Evolutionary conservation across 2,888 invertebrate species (phyloP), one percentile per base, ranked within the genome.

Genomic region (Patella ulyssiponensis): DNA sequence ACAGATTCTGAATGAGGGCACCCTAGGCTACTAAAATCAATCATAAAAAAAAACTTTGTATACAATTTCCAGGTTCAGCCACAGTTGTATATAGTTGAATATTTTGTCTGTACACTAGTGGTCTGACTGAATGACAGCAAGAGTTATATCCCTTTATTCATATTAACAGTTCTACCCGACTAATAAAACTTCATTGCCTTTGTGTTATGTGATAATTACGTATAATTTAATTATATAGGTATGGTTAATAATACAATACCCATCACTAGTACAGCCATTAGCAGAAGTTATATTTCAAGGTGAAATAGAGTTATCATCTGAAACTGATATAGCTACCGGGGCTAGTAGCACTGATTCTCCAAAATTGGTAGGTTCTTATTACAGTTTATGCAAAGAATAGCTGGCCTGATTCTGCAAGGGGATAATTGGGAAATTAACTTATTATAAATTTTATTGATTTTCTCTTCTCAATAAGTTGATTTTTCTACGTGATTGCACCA

Each of bases 191-290:
- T 2, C 4, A 3, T 33, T 33, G 33, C 33, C 33, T 33, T 33
- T 33, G 33, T 33, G 33, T 33, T 33, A 33, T 33, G 33, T 33
- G 9, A 44, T 44, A 44, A 44, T 44, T 44, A 44, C 44, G 9
- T 44, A 0, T 44, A 7, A 44, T 44, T 44, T 44, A 44, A 9
- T 44, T 44, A 75, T 82, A 12, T 86, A 93, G 91, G 92, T 99
- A 72, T 98, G 98, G 93, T 93, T 98, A 78, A 98, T 98, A 83
- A 95, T 98, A 82, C 95, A 96, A 3, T 97, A 98, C 91, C 94
- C 95, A 1, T 97, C 98, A 0, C 94, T 99, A 84, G 97, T 98
- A 5, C 95, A 96, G 87, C 95, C 96, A 9, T 92, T 99, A 83
- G 97, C 98, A 69, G 90, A 97, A 94, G 96, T 97, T 77, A 95